Conservation (phyloP, 2,113 vertebrate genomes). For the Ictalurus furcatus region DNA sequence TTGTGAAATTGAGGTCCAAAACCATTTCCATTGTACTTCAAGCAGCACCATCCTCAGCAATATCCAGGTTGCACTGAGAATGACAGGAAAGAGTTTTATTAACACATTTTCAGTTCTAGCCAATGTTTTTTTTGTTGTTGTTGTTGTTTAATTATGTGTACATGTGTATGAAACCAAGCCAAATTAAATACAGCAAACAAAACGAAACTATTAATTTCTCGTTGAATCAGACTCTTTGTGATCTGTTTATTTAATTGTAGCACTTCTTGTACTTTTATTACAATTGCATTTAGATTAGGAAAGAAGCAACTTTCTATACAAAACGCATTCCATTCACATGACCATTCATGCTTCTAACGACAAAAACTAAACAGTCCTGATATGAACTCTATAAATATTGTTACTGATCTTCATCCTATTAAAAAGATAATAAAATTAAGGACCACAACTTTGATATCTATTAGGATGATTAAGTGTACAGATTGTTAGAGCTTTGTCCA, state of each 20-base stretch:
- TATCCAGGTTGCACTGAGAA: too few species aligned
- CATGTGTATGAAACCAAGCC: neutral
- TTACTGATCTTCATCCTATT: too few species aligned
- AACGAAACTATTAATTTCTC: too few species aligned
- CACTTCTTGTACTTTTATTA: neutral
- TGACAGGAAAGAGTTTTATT: neutral
- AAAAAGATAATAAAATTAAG: neutral
- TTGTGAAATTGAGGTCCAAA: too few species aligned
- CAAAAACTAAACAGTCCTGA: too few species aligned
- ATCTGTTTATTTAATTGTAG: too few species aligned
- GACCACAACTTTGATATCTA: neutral
- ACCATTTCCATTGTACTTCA: too few species aligned
- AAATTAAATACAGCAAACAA: neutral
- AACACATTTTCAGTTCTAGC: neutral
- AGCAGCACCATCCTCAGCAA: too few species aligned
- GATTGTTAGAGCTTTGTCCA: neutral
- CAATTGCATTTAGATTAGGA: too few species aligned
- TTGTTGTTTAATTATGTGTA: too few species aligned
- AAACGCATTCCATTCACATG: neutral
- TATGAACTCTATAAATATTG: too few species aligned
- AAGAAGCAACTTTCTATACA: neutral
- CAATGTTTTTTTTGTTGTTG: neutral
- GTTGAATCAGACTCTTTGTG: neutral
- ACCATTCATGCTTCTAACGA: neutral
- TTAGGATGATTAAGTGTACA: neutral